Base-by-base conservation (phyloP, 2,888 invertebrate species). In the Hermaeophaga mercurialis region DNA sequence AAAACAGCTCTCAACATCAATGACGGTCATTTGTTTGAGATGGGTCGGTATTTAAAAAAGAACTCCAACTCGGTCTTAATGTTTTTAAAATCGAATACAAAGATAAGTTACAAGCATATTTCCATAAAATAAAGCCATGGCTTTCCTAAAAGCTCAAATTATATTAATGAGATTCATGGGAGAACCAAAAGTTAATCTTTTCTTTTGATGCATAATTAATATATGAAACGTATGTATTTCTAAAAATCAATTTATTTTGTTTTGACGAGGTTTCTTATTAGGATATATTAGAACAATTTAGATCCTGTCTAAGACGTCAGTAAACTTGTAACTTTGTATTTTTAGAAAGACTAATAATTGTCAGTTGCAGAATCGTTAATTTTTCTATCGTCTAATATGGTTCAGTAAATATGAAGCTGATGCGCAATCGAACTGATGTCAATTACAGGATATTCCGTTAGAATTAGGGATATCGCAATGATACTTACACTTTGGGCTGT, bases 121-220 rank as follows among this genome's bases (percentile, higher is more conserved):
- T 43, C 43, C 43, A 14, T 24, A 26, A 26, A 43, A 14, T 14
- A n/a, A 22, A 22, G 24, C 9, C 7, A 28, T 39, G 9, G 19
- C 7, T 19, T 39, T 39, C n/a, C 19, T 39, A 19, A 39, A 54
- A 38, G 28, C 19, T 45, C 26, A 49, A 45, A 36, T 36, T 46
- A 52, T 54, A 56, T 59, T 61, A 61, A 56, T 56, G 61, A 54
- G 43, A 46, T 43, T 49, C 17, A 12, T 45, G 47, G 53, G 46
- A 38, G 56, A 50, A 18, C 38, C 28, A 36, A 6, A 9, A 54
- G 54, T 45, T 60, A 59, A 52, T 54, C 56, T 56, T 39, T 52
- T 31, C n/a, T n/a, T n/a, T n/a, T n/a, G 4, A 39, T 31, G 18
- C 41, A 59, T 59, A 61, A 61, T 61, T 61, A 58, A 61, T 58